Evolutionary conservation across 1,140 invertebrate species (phyloP), one percentile per base, ranked within the genome.

Genomic region (Drosophila athabasca): DNA sequence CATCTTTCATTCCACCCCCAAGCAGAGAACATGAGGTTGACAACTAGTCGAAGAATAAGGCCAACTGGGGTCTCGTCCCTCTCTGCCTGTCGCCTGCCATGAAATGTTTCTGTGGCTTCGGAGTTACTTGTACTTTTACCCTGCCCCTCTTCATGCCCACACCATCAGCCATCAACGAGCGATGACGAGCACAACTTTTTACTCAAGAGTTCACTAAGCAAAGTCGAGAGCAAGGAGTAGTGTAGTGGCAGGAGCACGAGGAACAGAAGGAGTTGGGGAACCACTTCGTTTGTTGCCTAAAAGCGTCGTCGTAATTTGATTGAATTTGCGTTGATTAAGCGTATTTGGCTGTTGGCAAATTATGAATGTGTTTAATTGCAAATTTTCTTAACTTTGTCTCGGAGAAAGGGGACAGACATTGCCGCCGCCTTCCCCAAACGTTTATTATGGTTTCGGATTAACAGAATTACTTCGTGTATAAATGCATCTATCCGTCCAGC

Each of bases 311-410:
- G 69, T 85, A 85, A 85, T 87, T 85, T 81, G 74, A 85, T 85
- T 85, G 82, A 85, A 75, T 85, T 85, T 87, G 69, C 78, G 82
- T 87, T 85, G 82, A 85, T 85, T 87, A 85, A 87, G 74, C 74
- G 69, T 85, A 85, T 85, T 85, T 85, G 78, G 82, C 78, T 81
- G 55, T 81, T 61, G 69, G 82, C 74, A 85, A 78, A 81, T 87
- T 85, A 85, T 87, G 82, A 74, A 81, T 85, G 82, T 74, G 74
- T 87, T 73, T 87, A 85, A 85, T 85, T 87, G 81, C 65, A 72
- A 85, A 78, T 68, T 71, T 69, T 68, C 77, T 87, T 81, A 85
- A 87, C 35, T 39, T 85, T 85, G 82, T 76, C 69, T 80, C 67
- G 57, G 60, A 51, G 67, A 52, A 57, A 31, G 39, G 22, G 22